These are phyloP conservation scores for Podarcis lilfordi DNA, from an alignment of 2,797 vertebrate genomes.

Conservation along the genomic window DNA sequence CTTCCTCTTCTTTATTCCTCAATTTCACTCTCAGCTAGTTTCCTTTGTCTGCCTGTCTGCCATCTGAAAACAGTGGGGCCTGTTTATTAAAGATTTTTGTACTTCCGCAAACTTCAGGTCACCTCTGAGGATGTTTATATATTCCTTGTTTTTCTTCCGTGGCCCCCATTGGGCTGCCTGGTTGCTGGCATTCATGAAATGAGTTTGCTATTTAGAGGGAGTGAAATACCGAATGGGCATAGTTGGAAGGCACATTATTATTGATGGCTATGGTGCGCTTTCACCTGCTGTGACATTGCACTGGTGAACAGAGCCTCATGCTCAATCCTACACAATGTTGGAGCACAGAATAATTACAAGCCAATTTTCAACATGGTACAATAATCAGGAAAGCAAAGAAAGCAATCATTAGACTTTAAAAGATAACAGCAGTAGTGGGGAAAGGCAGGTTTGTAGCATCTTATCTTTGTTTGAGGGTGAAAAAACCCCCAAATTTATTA, in stretches of 20 bases:
- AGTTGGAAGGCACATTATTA: neutral
- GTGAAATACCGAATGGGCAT: too few relatives aligned
- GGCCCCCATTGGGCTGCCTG: too few relatives aligned
- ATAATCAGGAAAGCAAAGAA: neutral
- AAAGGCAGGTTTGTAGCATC: neutral
- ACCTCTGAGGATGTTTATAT: too few relatives aligned
- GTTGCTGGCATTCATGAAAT: too few relatives aligned
- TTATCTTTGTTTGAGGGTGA: neutral
- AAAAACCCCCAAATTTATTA: neutral
- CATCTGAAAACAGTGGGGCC: too few relatives aligned
- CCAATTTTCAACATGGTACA: neutral
- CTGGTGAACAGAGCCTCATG: neutral
- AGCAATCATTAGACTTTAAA: slow-evolving; percentile 1
- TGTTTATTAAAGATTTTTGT: too few relatives aligned
- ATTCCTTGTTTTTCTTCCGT: too few relatives aligned
- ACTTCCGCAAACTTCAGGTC: too few relatives aligned
- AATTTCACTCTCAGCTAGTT: too few relatives aligned
- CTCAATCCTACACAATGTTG: neutral
- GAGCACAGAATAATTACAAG: neutral
- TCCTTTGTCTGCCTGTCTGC: too few relatives aligned
- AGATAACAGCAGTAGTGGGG: neutral
- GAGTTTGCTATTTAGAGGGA: too few relatives aligned
- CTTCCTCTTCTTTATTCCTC: too few relatives aligned
- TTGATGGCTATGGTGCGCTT: neutral
- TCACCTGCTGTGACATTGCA: neutral